phyloP scores from a whole-genome alignment of 2,797 vertebrate genomes.

The Danio aesculapii region DNA sequence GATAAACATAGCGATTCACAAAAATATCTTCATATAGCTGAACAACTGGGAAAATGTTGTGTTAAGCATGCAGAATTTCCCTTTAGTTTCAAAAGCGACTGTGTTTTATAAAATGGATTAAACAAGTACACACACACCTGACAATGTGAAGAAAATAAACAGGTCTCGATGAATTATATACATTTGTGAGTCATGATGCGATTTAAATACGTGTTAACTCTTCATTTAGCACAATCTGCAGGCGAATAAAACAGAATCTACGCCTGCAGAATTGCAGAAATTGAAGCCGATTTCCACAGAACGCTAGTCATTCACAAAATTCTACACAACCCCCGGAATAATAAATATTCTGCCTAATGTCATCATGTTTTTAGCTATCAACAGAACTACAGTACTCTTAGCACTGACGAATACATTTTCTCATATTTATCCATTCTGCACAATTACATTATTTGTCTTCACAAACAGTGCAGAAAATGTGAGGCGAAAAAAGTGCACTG shows the following conservation, averaged over 20 bases:
- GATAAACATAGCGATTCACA: constrained; percentile 32
- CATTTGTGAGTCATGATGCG: constrained; percentile 4
- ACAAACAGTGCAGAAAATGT: constrained; percentile 11
- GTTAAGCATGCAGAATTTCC: constrained; percentile 51
- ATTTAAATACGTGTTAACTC: not conserved
- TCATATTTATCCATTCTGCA: not conserved
- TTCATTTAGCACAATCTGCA: constrained; percentile 7
- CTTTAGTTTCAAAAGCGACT: not conserved
- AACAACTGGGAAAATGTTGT: constrained; percentile 22
- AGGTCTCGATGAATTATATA: constrained; percentile 18
- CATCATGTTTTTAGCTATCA: not conserved
- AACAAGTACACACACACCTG: constrained; percentile 14
- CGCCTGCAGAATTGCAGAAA: not conserved
- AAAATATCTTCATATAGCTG: constrained; percentile 39
- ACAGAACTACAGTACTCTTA: not conserved
- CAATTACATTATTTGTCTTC: not conserved
- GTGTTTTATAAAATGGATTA: constrained; percentile 30
- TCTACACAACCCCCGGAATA: not conserved
- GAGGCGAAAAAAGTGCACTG: not conserved
- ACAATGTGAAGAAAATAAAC: constrained; percentile 32
- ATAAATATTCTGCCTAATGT: not conserved
- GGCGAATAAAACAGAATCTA: not conserved
- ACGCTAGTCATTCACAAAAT: not conserved
- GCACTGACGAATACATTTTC: not conserved
- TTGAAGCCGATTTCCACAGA: not conserved